Base-by-base conservation (phyloP, 2,113 vertebrate genomes). In the Pachyramphus minor region DNA sequence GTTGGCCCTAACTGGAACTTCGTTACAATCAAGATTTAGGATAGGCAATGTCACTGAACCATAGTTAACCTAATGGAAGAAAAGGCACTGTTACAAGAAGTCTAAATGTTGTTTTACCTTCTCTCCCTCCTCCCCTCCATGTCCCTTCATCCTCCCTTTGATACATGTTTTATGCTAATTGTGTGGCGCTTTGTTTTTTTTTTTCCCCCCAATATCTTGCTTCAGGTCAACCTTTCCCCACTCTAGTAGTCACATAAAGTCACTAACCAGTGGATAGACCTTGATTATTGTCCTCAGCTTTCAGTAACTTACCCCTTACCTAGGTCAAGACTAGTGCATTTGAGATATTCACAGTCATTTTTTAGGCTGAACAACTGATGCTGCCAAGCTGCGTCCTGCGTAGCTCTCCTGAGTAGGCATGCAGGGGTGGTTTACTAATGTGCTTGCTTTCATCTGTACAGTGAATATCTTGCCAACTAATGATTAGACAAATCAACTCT, bases 61-160 rank as follows among this genome's bases (percentile, higher is more conserved):
- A 96, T 95, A 91, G 37, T 50, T 91, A 97, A 91, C 23, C 24
- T 95, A 93, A 89, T 52, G 41, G n/a, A 79, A 97, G 81, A 88
- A 41, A 84, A 66, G 91, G 92, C 95, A 90, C 93, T 96, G 96
- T 91, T 69, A 72, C 67, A 81, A 94, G 91, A 96, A 93, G 90
- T 94, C 44, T 95, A 67, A 95, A 68, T 74, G 84, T 69, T 88
- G 88, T 95, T 93, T 89, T 79, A 86, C 49, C 62, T 87, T 89
- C 76, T 84, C 52, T 67, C 37, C 64, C 22, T 77, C 47, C 47
- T 86, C 64, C 56, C 18, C 15, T 71, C 35, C 44, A 49, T 67
- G 8, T 71, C 77, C 37, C 24, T 89, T 89, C 69, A 79, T 50
- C 53, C 15, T 82, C 28, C 44, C 72, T 45, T 91, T 31, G 67